phyloP scores from a whole-genome alignment of 2,888 invertebrate species.

The Acrobasis consociella region DNA sequence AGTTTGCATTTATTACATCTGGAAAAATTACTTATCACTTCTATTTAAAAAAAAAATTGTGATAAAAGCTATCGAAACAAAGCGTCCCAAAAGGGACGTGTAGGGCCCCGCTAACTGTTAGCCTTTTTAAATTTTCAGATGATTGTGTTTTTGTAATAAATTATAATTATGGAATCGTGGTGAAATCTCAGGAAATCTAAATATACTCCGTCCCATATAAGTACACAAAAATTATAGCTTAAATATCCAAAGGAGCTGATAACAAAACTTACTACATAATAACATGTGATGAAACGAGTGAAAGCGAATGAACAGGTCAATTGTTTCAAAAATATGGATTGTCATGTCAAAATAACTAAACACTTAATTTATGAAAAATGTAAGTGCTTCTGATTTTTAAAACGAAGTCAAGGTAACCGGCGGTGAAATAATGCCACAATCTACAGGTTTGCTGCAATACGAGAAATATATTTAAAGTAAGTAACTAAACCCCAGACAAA shows the following conservation, averaged over 20 bases:
- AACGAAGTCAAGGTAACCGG: not conserved
- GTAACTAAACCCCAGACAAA: not conserved
- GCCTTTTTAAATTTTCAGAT: constrained; percentile 38
- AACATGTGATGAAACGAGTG: not conserved
- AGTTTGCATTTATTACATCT: constrained; percentile 7
- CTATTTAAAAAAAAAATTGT: no score
- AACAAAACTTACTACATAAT: not conserved
- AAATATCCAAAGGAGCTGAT: not conserved
- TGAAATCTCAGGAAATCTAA: constrained; percentile 22
- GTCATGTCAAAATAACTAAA: not conserved
- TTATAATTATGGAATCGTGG: constrained; percentile 17
- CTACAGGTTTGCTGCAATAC: not conserved
- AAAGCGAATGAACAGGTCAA: not conserved
- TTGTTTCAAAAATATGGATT: not conserved
- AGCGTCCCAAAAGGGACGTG: constrained; percentile 21
- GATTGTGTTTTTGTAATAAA: not conserved
- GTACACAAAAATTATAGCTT: not conserved
- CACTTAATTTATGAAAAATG: not conserved
- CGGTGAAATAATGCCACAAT: not conserved
- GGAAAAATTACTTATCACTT: not conserved
- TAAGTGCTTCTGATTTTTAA: not conserved
- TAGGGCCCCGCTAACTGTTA: constrained; percentile 35
- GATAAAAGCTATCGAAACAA: no score
- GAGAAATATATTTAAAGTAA: not conserved
- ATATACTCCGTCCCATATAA: not conserved